Conservation (phyloP, 2,888 invertebrate species). For the Drosophila neotestacea region DNA sequence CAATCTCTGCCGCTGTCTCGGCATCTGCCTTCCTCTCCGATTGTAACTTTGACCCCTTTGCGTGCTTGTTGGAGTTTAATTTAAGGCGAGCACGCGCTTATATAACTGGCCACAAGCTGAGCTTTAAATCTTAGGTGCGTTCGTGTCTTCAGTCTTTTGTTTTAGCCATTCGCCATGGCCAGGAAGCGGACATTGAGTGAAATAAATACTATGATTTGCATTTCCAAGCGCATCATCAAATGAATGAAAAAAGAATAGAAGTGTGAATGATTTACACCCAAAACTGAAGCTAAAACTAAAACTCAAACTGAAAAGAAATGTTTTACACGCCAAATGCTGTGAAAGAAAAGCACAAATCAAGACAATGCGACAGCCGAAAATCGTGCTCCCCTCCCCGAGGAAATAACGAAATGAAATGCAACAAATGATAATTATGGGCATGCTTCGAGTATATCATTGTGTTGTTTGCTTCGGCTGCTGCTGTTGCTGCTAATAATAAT, state of each 20-base stretch:
- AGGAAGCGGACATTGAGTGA: constrained; percentile 52
- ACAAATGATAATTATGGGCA: constrained; percentile 71
- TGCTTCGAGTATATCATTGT: constrained; percentile 57
- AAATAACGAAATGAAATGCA: constrained; percentile 65
- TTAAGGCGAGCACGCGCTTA: constrained; percentile 72
- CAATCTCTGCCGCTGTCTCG: not conserved
- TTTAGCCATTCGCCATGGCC: constrained; percentile 51
- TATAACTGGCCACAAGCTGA: constrained; percentile 59
- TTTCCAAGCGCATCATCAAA: constrained; percentile 9
- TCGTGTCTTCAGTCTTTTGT: constrained; percentile 75
- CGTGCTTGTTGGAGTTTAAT: constrained; percentile 59
- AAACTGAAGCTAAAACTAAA: not conserved
- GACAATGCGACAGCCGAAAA: constrained; percentile 49
- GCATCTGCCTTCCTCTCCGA: constrained; percentile 4
- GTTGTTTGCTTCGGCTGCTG: constrained; percentile 21
- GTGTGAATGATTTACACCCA: constrained; percentile 54
- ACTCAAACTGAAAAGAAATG: constrained; percentile 35
- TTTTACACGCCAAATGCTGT: constrained; percentile 40
- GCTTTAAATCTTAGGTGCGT: constrained; percentile 52
- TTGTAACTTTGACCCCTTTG: constrained; percentile 47
- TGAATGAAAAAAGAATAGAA: constrained; percentile 39
- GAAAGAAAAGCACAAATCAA: constrained; percentile 28
- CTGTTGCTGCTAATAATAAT: constrained; percentile 43
- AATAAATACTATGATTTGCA: constrained; percentile 62
- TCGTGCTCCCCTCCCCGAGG: constrained; percentile 10